Percentiles rank a stretch among this genome's conserved stretches.
These are phyloP conservation scores for Haliaeetus leucogaster DNA, from an alignment of 2,113 vertebrate genomes.

Conservation along the genomic window DNA sequence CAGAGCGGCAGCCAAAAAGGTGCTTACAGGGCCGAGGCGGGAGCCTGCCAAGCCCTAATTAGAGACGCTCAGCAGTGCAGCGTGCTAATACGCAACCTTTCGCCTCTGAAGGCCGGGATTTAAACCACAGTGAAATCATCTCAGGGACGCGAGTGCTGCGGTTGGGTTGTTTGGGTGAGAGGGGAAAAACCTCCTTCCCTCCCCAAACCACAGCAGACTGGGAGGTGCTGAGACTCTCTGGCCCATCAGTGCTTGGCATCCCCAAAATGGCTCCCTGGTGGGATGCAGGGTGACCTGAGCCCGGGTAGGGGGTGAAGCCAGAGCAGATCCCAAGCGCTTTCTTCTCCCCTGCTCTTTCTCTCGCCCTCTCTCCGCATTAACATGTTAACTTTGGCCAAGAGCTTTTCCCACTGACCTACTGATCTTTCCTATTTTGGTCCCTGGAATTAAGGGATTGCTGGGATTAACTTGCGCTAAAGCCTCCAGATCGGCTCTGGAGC, in stretches of 20 bases:
- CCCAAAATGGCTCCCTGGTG: fast-evolving
- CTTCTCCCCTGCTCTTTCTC: not conserved
- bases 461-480: conserved; percentile 54
- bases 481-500: not conserved
- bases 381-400: conserved; percentile 20
- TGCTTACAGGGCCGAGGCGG: not conserved
- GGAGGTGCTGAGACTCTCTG: not conserved
- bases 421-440: conserved; percentile 64
- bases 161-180: not conserved
- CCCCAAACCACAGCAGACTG: fast-evolving
- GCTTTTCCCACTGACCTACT: conserved; percentile 68
- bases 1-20: conserved; percentile 45
- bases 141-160: fast-evolving
- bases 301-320: fast-evolving
- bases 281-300: not conserved
- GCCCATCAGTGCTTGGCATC: fast-evolving
- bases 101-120: not conserved
- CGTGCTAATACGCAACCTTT: not conserved
- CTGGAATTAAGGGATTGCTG: conserved; percentile 62
- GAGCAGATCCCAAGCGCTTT: not conserved
- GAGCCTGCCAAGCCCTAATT: conserved; percentile 45
- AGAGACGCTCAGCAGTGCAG: conserved; percentile 12
- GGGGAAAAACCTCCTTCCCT: not conserved
- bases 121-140: not conserved
- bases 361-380: not conserved